A percentile compares a stretch with the other conserved stretches of the same genome.
Conservation (phyloP, 2,797 vertebrate genomes). For the Sciurus vulgaris region DNA sequence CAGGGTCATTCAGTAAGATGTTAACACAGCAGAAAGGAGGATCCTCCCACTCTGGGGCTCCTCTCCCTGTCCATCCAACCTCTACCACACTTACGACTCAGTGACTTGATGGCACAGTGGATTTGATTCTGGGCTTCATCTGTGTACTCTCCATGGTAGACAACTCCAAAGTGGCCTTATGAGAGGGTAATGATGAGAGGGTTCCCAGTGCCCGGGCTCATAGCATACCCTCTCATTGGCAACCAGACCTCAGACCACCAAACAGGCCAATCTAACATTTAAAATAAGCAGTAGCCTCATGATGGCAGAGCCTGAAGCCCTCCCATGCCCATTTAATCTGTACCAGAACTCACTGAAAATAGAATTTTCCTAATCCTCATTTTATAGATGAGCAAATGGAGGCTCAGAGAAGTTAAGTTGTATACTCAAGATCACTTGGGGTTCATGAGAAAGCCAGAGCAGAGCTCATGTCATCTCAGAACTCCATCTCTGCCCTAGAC, state of each 20-base stretch:
- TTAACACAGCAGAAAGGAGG: neutral
- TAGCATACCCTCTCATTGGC: neutral
- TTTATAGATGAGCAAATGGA: slow-evolving; percentile 6
- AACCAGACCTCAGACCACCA: neutral
- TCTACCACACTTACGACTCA: slow-evolving; percentile 93
- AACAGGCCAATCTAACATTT: neutral
- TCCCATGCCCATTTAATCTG: neutral
- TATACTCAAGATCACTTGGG: neutral
- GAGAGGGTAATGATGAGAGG: neutral
- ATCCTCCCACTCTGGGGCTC: neutral
- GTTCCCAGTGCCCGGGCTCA: neutral
- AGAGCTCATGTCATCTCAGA: neutral
- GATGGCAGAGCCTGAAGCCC: neutral
- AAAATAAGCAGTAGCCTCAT: neutral
- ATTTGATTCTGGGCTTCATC: slow-evolving; percentile 91
- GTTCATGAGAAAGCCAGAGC: neutral
- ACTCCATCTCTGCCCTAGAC: neutral
- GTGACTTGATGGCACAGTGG: slow-evolving; percentile 97
- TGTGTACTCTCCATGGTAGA: slow-evolving; percentile 95
- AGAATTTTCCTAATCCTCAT: neutral
- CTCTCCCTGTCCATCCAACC: neutral
- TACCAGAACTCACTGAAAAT: neutral
- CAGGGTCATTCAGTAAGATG: neutral
- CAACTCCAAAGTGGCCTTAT: slow-evolving; percentile 97
- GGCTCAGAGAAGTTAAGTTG: neutral